Percentiles rank a stretch among this genome's conserved stretches.
Evolutionary conservation across 2,113 vertebrate species (phyloP).

Genomic region (Crotalus helleri): DNA sequence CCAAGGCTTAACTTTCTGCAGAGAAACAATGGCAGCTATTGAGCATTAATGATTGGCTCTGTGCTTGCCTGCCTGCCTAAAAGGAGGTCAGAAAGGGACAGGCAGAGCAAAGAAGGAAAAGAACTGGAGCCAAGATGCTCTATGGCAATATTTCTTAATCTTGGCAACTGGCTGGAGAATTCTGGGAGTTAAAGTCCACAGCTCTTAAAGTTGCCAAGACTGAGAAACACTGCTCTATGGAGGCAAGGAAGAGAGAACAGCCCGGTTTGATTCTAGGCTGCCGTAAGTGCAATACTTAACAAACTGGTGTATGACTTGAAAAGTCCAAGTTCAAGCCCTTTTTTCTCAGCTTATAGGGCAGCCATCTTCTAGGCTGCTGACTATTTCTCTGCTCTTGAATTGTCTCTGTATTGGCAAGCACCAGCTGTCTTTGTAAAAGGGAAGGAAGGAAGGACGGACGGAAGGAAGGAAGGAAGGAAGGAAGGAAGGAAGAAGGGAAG

Average conservation of each 20-base stretch:
- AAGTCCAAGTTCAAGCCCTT: neutral
- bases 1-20: constrained; percentile 31
- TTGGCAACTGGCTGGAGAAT: neutral
- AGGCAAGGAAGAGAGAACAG: neutral
- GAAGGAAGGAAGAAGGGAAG: neutral
- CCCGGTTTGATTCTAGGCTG: neutral
- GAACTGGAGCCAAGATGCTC: neutral
- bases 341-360: neutral
- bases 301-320: neutral
- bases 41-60: constrained; percentile 12
- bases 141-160: neutral
- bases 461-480: neutral
- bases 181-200: neutral
- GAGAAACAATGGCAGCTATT: neutral
- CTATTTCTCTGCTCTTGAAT: neutral
- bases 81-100: neutral
- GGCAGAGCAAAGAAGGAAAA: neutral
- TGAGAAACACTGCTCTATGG: neutral
- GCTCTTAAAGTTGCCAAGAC: neutral
- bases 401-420: neutral
- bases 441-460: no score
- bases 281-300: neutral
- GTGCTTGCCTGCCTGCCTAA: neutral
- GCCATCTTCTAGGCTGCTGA: neutral
- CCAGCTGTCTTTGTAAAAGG: neutral